Evolutionary conservation across 1,140 invertebrate genomes (phyloP), one percentile per base, ranked within the genome.

Genomic region (Stenopsyche tienmushanensis): DNA sequence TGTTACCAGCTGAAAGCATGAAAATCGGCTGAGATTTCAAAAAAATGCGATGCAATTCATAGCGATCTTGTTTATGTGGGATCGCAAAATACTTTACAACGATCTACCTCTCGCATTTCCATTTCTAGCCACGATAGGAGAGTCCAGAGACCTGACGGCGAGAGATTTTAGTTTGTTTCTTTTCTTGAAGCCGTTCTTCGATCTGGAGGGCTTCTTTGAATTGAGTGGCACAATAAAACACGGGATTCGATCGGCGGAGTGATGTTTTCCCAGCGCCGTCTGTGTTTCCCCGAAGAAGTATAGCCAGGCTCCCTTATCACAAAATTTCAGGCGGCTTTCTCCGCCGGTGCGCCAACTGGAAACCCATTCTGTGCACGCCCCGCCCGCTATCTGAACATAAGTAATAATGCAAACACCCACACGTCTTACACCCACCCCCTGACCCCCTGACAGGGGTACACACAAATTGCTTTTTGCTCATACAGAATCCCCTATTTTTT

Each of bases 281-380:
- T n/a, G n/a, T n/a, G n/a, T n/a, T n/a, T 23, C 54, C 9, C 20
- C 24, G 42, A 45, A 45, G n/a, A 20, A 49, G 45, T 10, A 34
- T 25, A 54, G 52, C 8, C n/a, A 29, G 1, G 17, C 15, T 60
- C 21, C 52, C 62, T 68, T 68, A 68, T 68, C 66, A 64, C 66
- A 47, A 68, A 68, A 65, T 62, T 64, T 68, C 66, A 68, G 66
- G 66, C 66, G 62, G 62, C 47, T 60, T 62, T 47, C 52, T 53
- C 62, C 41, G 20, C 47, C 60, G 21, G 53, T 17, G 21, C 57
- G 42, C 57, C 57, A 60, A 60, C 57, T 60, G 57, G 62, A 59
- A 45, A 39, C 45, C 53, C 44, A 53, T 67, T 67, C 60, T 63
- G 58, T 67, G 62, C 60, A 67, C 59, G 60, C 65, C 55, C 57